These are phyloP conservation scores for Eudorcas thomsonii DNA, from an alignment of 2,113 vertebrate species.

Conservation along the genomic window DNA sequence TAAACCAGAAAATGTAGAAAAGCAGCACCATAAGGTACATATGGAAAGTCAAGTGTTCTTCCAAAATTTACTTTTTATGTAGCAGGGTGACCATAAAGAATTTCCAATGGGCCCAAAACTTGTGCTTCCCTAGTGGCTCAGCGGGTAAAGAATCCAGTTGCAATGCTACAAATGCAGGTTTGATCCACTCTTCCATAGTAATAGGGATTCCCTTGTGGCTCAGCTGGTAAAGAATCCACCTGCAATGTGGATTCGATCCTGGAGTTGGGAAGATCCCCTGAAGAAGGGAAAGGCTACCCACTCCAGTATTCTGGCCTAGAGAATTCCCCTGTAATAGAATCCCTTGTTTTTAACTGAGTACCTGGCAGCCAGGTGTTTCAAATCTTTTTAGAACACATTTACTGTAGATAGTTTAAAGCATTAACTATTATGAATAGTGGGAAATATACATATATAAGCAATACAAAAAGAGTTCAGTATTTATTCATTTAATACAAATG, in stretches of 20 bases:
- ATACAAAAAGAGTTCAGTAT: not conserved
- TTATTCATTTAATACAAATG: not conserved
- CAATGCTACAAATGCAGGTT: not conserved
- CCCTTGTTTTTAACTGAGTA: not conserved
- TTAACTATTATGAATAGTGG: not conserved
- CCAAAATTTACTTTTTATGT: not conserved
- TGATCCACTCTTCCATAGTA: not conserved
- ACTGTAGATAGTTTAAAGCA: not conserved
- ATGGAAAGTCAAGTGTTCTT: not conserved
- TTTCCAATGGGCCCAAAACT: not conserved
- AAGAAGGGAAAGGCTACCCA: not conserved
- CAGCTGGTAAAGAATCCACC: not conserved
- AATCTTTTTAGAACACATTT: not conserved
- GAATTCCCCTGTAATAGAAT: not conserved
- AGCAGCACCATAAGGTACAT: not conserved
- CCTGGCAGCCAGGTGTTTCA: not conserved
- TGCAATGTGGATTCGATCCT: not conserved
- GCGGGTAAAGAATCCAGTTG: not conserved
- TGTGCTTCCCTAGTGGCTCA: not conserved
- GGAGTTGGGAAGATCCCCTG: not conserved
- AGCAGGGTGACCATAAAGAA: not conserved
- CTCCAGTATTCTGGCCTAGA: not conserved
- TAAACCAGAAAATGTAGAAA: not conserved
- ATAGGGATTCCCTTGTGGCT: not conserved
- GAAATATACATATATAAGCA: not conserved